Percentiles rank a stretch among this genome's conserved stretches.
Conservation (phyloP, 1,140 invertebrate species). For the Caligus rogercresseyi region DNA sequence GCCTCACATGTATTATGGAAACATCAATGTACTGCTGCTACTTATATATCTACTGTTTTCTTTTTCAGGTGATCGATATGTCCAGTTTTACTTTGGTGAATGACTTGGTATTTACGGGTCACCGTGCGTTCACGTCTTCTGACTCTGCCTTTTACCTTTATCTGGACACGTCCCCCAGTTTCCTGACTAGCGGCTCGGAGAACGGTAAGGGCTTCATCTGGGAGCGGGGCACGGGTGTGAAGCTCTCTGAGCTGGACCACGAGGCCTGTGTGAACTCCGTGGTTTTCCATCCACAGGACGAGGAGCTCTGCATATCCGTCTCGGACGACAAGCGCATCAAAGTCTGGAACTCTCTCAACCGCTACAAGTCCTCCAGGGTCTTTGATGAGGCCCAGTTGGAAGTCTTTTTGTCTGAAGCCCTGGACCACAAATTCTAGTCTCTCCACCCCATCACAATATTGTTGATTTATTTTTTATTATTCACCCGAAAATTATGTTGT, state of each 20-base stretch:
- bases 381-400: neutral
- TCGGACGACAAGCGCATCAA: conserved; percentile 67
- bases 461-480: too few species aligned
- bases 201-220: conserved; percentile 66
- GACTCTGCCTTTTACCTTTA: conserved; percentile 80
- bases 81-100: neutral
- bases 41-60: too few species aligned
- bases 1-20: too few species aligned
- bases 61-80: conserved; percentile 4
- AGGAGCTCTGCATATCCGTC: conserved; percentile 59
- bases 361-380: neutral
- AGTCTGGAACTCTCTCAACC: conserved; percentile 35
- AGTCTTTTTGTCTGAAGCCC: neutral
- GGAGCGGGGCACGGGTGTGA: conserved; percentile 67
- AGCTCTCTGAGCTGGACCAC: conserved; percentile 56
- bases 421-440: neutral
- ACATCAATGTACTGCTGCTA: too few species aligned
- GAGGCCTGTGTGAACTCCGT: conserved; percentile 67
- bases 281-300: conserved; percentile 63
- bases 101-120: conserved; percentile 31
- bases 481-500: too few species aligned
- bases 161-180: conserved; percentile 51
- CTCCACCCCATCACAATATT: too few species aligned
- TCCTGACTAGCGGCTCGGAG: conserved; percentile 53
- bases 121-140: conserved; percentile 68